Base-by-base conservation (phyloP, 2,888 invertebrate species). In the Mesopsocus fuscifrons region DNA sequence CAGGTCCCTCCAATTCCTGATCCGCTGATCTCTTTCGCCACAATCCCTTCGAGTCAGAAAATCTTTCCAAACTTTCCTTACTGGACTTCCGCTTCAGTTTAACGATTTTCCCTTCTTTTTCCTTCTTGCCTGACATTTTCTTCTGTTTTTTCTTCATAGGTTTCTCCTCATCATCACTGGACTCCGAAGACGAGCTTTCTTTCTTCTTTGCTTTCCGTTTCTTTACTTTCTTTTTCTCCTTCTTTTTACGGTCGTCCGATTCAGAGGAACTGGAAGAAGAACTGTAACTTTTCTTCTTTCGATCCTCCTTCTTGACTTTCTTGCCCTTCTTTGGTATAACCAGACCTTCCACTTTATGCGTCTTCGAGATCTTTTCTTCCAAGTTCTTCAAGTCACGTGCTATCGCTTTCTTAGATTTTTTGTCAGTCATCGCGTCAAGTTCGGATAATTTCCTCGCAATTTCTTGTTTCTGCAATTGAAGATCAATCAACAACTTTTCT, bases 21-120 rank as follows among this genome's bases (percentile, higher is more conserved):
- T n/a, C n/a, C n/a, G n/a, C n/a, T n/a, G n/a, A n/a, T n/a, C n/a
- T n/a, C n/a, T n/a, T n/a, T n/a, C n/a, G n/a, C 43, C 46, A 17
- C 44, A 41, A 13, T 49, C 48, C 11, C 45, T 45, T 22, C 16
- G 46, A 44, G 3, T 44, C 42, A 3, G 46, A 43, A 11, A 45
- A 45, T 18, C 46, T 46, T 34, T 46, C 46, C 41, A 40, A 43
- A 23, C 30, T 34, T 42, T 32, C 11, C 41, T 34, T 11, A 9
- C 6, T 16, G 11, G 34, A 4, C 34, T 2, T 15, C 13, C 4
- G 4, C 5, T 41, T 13, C 13, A 21, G 22, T 17, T 22, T 38
- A n/a, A n/a, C n/a, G n/a, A n/a, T 44, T 44, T 38, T 20, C 8
- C 4, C 13, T 5, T 18, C 20, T 38, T 18, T 17, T 20, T 42